Base-by-base conservation (phyloP, 2,888 invertebrate species). In the Malacosoma neustria region DNA sequence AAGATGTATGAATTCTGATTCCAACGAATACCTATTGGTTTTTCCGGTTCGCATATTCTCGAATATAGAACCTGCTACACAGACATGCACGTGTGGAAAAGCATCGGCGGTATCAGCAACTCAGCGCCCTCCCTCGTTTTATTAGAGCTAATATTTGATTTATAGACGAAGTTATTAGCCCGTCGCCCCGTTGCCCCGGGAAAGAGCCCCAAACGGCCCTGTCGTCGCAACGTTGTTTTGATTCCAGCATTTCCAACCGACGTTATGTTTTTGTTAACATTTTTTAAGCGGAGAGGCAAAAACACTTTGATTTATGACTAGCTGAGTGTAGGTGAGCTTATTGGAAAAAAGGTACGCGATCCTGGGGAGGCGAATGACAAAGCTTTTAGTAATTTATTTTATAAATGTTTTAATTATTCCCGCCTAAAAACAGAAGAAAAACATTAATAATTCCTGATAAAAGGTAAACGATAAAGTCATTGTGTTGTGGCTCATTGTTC, bases 71-170 rank as follows among this genome's bases (percentile, higher is more conserved):
- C 22, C 22, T 22, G 22, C 22, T 9, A 6, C 4, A 22, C 22
- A 22, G 22, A 22, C 22, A 22, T 22, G 5, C 40, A 41, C 42
- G 41, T 39, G 40, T 42, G 39, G 46, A 50, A 51, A 49, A 41
- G 43, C 49, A 55, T 50, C 49, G 55, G 54, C 46, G 48, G 55
- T 52, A 55, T 51, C 53, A 51, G 55, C 57, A 57, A 64, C 57
- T 59, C 55, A 61, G 45, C 45, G 51, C 45, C 52, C 49, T 49
- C 52, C 57, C 57, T 51, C 57, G 54, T 56, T 65, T 62, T 64
- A 70, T 66, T 64, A 63, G 55, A 58, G 56, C 61, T 64, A 69
- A 68, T 69, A 64, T 70, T 68, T 71, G 72, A 72, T 72, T 70
- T 71, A 70, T 68, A 56, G 58, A 51, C 53, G 49, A 50, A 57